Conservation (phyloP, 1,140 invertebrate genomes). For the Cardiocondyla obscurior region DNA sequence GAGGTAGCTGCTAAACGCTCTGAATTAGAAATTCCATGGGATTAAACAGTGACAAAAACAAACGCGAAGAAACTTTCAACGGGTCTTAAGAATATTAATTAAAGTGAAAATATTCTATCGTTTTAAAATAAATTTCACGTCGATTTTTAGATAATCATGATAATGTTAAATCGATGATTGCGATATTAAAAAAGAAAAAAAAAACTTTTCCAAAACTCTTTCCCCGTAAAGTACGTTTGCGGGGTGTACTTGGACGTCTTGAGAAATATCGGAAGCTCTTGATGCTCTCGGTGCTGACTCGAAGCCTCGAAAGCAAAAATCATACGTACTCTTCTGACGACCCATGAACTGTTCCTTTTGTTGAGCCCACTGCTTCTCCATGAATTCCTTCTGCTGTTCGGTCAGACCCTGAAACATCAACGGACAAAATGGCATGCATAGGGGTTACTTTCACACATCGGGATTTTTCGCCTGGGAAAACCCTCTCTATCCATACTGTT, state of each 20-base stretch:
- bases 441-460: constrained; percentile 74
- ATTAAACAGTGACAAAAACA: neutral
- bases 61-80: neutral
- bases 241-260: neutral
- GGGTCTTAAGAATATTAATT: neutral
- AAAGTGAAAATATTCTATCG: neutral
- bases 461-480: constrained; percentile 35
- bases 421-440: constrained; percentile 80
- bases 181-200: neutral
- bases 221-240: neutral
- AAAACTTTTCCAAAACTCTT: neutral
- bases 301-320: constrained; percentile 3
- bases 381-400: constrained; percentile 90
- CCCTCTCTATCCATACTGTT: constrained; percentile 25
- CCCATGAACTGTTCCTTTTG: constrained; percentile 93
- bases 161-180: neutral
- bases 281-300: neutral
- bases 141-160: neutral
- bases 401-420: constrained; percentile 90
- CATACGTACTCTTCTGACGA: constrained; percentile 93
- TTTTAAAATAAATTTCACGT: neutral
- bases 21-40: neutral
- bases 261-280: neutral
- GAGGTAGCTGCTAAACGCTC: neutral
- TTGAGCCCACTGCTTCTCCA: constrained; percentile 94